Base-by-base conservation (phyloP, 2,113 vertebrate species). In the Sinocyclocheilus anophthalmus region DNA sequence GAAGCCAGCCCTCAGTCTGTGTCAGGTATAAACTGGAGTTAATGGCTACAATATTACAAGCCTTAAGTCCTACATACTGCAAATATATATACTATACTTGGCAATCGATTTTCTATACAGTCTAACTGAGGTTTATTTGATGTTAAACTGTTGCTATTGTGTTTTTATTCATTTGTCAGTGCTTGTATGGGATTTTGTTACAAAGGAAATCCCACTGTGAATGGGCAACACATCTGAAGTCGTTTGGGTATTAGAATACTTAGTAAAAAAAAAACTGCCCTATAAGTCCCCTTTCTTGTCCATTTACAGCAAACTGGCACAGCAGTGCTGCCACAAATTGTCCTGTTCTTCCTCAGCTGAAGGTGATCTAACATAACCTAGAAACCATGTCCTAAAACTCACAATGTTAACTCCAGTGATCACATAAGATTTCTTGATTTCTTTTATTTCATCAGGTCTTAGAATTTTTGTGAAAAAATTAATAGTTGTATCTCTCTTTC, bases 291-390 rank as follows among this genome's bases (percentile, higher is more conserved):
- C 13, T 82, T 50, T 69, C 80, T 48, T 50, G 63, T 65, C 24
- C 39, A 22, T 82, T 82, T 69, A 50, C 39, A 42, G 20, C 80
- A 82, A 82, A 69, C 39, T 82, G 80, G 63, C 16, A 67, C 80
- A 50, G 42, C 59, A 20, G 8, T 48, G 80, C 20, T 50, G 42
- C 80, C 63, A 22, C 33, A 82, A 82, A 82, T 82, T 30, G 42
- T 53, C 63, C 42, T 69, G 63, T 69, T 69, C 61, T 33, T 69
- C 16, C 42, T 82, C 61, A 63, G 57, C 37, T 82, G 80, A 69
- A 82, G 80, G 80, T 82, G 80, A 82, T 69, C 39, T 30, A 50
- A 22, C 16, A 53, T 24, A 67, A 82, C 80, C 80, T 69, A 69
- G 37, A 81, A 81, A 69, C 33, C 42, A 50, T 50, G 61, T 69